Base-by-base conservation (phyloP, 2,888 invertebrate species). In the Drosophila colorata region DNA sequence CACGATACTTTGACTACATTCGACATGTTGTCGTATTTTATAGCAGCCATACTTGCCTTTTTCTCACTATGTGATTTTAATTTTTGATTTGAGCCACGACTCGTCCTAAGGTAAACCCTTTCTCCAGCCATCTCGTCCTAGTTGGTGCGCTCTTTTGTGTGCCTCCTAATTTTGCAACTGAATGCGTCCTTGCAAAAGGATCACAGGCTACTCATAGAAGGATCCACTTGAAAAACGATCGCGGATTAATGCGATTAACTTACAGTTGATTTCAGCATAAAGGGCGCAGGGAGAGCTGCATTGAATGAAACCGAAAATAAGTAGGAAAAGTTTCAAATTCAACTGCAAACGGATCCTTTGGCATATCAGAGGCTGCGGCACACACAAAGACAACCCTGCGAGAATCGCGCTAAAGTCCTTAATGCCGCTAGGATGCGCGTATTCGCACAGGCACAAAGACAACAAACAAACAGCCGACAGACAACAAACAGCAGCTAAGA, bases 241-340 rank as follows among this genome's bases (percentile, higher is more conserved):
- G 87, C 75, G 78, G 84, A 89, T 89, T 89, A 86, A 86, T 86
- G 87, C 71, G 88, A 90, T 86, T 90, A 91, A 85, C 87, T 90
- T 90, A 87, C 91, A 90, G 90, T 88, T 88, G 90, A 90, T 78
- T 89, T 79, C 76, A 81, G 65, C 48, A 64, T 48, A 77, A 72
- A 58, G 63, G 61, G 66, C 52, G 66, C 63, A 71, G 51, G 48
- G 53, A 41, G 35, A 64, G 23, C 35, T 14, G 58, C 58, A 52
- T 56, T 66, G 69, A 71, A 72, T 67, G 35, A 33, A 46, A 57
- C 49, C 25, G 53, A 74, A 70, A 74, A 68, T 44, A 44, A 46
- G 63, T 56, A 70, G 61, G 44, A 59, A 87, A 89, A 89, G 84
- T 87, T 83, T 87, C 71, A 71, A 74, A 80, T 82, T 80, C 69